Percentiles rank a stretch among this genome's conserved stretches.
These are phyloP conservation scores for Copsychus sechellarum DNA, from an alignment of 2,113 vertebrate genomes.

Conservation along the genomic window DNA sequence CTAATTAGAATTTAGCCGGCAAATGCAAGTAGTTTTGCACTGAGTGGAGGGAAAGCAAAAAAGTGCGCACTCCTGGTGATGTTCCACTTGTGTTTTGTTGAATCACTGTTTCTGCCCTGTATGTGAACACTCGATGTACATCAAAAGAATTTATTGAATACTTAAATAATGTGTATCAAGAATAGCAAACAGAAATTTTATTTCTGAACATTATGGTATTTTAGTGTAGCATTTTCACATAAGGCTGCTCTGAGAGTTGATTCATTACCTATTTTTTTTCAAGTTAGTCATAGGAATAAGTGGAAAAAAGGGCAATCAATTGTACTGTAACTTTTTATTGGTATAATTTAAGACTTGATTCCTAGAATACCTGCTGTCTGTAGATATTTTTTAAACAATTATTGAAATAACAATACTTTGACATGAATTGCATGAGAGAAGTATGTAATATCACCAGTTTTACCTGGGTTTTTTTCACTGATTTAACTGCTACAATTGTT, in stretches of 20 bases:
- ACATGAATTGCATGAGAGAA: neutral
- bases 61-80: accelerated
- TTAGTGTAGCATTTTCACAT: neutral
- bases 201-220: neutral
- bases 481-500: neutral
- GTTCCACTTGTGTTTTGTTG: neutral
- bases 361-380: neutral
- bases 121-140: neutral
- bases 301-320: neutral
- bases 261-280: neutral
- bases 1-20: neutral
- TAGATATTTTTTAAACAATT: neutral
- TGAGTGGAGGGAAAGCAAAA: neutral
- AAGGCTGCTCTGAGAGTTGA: neutral
- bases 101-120: neutral
- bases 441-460: neutral
- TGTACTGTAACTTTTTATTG: neutral
- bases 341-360: neutral
- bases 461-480: neutral
- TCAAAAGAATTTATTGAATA: neutral
- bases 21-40: neutral
- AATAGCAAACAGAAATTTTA: neutral
- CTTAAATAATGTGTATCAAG: neutral
- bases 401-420: neutral
- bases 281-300: neutral